Evolutionary conservation across 2,797 vertebrate genomes (phyloP), one percentile per base, ranked within the genome.

Genomic region (Enteromius afrohamiltoni): DNA sequence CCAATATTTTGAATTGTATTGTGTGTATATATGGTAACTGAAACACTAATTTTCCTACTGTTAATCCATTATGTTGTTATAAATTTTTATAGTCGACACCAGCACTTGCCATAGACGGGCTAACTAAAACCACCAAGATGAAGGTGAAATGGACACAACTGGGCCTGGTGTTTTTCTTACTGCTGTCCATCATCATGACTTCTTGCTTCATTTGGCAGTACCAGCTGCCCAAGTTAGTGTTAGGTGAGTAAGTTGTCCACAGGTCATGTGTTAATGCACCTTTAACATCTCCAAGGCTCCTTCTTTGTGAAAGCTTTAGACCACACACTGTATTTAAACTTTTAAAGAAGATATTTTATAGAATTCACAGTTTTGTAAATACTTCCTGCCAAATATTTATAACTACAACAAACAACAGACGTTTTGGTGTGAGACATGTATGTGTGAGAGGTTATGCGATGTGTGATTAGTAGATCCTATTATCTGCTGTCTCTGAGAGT

Each of bases 161-260:
- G 85, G 91, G 94, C 81, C 91, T 96, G n/a, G 16, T 94, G 51
- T 94, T 98, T 93, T 95, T 98, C 89, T 93, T 97, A 13, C 58
- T 96, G 79, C 77, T 98, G 40, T 97, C 96, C 0, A 81, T 95
- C 80, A 92, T 96, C 80, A 98, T 99, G 98, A 97, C 95, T 0
- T 93, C 95, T 83, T 98, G 97, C 90, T 99, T 99, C 91, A 90
- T 99, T 68, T 99, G 98, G 98, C 98, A 99, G 85, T 98, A 96
- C 88, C 94, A 95, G 75, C 93, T 98, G 19, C 96, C 96, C 85
- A 98, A 97, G 88, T 23, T 92, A 84, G 89, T 92, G 55, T 80
- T 90, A 16, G 93, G 97, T 89, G 75, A 69, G 80, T 75, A 21
- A 73, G 17, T 23, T 58, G 14, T 45, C 4, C 42, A 60, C 17